Base-by-base conservation (phyloP, 2,888 invertebrate genomes). In the Cheilosia vulpina region DNA sequence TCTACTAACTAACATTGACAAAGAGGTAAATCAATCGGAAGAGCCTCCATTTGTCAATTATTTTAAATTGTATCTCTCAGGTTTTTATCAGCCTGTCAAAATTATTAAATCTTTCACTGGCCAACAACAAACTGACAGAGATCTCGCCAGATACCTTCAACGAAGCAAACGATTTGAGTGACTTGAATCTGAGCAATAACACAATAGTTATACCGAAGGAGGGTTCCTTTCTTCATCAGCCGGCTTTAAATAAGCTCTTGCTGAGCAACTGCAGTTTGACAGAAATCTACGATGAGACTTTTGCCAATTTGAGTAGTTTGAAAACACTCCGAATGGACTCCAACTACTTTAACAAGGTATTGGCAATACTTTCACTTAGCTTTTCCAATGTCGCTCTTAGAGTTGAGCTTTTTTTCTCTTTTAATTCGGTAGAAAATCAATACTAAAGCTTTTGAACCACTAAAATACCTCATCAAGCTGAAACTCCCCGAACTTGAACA, bases 131-230 rank as follows among this genome's bases (percentile, higher is more conserved):
- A 17, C 77, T 93, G 50, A 89, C 88, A 15, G 87, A 89, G 58
- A 89, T 93, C 50, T 88, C 91, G 53, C 89, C 91, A 2, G 89
- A 92, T 68, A 89, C 90, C 13, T 93, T 93, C 88, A 82, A 68
- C 2, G 89, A 89, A 17, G 90, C 91, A 60, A 87, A 65, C 38
- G 89, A 91, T 50, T 87, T 93, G 53, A 88, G 87, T 58, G 80
- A 87, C 34, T 80, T 93, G 31, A 91, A 92, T 88, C 87, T 93
- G 62, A 92, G 90, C 82, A 90, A 92, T 66, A 93, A 92, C 79
- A 89, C 90, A 38, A 90, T 93, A 43, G 45, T 53, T 2, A 87
- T 93, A 45, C 89, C 90, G 4, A 84, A 87, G 27, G 89, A 89
- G 41, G 88, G 89, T 1, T 89, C 90, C 4, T 90, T 93, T 84